Percentiles rank a stretch among this genome's conserved stretches.
Conservation (phyloP, 2,113 vertebrate genomes). For the Mobula birostris region DNA sequence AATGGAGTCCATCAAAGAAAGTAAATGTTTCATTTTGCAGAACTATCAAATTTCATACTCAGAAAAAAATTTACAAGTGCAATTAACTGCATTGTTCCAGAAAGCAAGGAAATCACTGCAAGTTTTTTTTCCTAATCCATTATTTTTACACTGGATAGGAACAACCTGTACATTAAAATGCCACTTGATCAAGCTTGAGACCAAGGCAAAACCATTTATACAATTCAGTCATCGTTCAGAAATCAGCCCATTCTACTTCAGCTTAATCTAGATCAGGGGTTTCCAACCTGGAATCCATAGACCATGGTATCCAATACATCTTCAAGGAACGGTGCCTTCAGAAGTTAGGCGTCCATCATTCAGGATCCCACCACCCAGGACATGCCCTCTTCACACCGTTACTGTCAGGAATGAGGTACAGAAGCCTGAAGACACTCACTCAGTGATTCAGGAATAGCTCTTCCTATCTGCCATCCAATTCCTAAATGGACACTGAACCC, state of each 20-base stretch:
- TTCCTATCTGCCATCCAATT: no score
- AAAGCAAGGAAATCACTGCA: not conserved
- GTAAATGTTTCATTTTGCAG: not conserved
- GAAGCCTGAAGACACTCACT: no score
- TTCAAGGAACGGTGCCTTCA: no score
- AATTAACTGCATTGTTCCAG: slow-evolving; percentile 2
- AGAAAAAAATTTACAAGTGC: not conserved
- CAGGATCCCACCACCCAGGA: no score
- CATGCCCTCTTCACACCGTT: no score
- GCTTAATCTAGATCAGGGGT: not conserved
- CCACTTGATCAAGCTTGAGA: not conserved
- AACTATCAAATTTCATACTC: slow-evolving; percentile 13
- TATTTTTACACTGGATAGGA: not conserved
- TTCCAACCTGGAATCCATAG: no score
- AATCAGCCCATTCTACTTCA: not conserved
- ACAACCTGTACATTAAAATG: not conserved
- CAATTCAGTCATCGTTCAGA: not conserved
- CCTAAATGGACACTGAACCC: no score
- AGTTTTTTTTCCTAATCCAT: not conserved
- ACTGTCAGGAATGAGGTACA: no score
- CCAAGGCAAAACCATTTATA: not conserved
- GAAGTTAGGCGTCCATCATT: no score
- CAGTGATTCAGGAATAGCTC: no score
- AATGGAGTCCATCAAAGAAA: not conserved
- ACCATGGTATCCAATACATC: no score